Evolutionary conservation across 2,888 invertebrate species (phyloP).

Genomic region (Tipula lateralis): DNA sequence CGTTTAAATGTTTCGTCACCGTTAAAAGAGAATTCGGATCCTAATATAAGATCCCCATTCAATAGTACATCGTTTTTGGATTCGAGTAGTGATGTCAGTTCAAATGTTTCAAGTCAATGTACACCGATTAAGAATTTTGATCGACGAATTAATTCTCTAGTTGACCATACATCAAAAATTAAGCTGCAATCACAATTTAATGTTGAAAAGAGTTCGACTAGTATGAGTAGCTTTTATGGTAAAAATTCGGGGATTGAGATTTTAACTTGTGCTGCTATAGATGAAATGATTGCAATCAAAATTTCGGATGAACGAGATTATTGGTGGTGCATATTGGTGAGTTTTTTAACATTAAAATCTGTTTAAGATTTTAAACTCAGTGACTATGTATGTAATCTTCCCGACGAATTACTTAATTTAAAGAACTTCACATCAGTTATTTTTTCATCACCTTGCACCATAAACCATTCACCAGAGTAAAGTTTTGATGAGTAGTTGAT

Average conservation of each 20-base stretch:
- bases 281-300: constrained; percentile 71
- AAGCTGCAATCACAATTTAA: constrained; percentile 32
- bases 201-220: constrained; percentile 38
- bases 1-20: constrained; percentile 38
- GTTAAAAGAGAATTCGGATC: constrained; percentile 36
- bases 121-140: constrained; percentile 30
- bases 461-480: no score
- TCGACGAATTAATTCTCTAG: constrained; percentile 41
- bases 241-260: constrained; percentile 60
- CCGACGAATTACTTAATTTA: no score
- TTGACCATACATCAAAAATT: constrained; percentile 46
- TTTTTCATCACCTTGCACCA: no score
- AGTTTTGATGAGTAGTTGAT: no score
- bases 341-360: no score
- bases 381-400: no score
- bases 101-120: constrained; percentile 30
- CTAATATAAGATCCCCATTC: constrained; percentile 28
- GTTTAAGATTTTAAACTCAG: no score
- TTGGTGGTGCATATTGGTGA: constrained; percentile 73
- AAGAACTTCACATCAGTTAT: no score
- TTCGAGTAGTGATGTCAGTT: background rate
- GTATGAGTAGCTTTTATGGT: constrained; percentile 50
- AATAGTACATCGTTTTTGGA: background rate
- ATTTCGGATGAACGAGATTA: constrained; percentile 73
- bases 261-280: constrained; percentile 71